Evolutionary conservation across 2,113 vertebrate genomes (phyloP).

Genomic region (Cynoglossus semilaevis): DNA sequence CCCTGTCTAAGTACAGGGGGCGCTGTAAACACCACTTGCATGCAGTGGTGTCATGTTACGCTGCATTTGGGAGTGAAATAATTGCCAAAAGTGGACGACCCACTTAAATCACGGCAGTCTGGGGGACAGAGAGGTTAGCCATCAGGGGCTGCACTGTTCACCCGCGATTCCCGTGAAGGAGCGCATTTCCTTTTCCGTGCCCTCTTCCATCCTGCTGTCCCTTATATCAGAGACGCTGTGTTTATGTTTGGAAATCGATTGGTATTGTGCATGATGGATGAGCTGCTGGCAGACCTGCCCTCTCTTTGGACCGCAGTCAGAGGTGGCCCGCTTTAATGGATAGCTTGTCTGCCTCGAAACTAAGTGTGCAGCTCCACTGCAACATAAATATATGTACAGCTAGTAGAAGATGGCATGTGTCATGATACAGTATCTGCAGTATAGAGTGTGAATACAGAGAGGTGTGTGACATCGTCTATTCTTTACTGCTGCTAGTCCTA

Average conservation of each 20-base stretch:
- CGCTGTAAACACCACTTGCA: too few species aligned
- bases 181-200: conserved; percentile 64
- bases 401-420: conserved; percentile 54
- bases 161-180: conserved; percentile 50
- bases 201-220: conserved; percentile 69
- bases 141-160: conserved; percentile 73
- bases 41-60: too few species aligned
- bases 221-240: conserved; percentile 79
- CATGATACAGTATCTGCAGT: conserved; percentile 67
- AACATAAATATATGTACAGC: conserved; percentile 54
- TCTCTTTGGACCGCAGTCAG: conserved; percentile 67
- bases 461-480: conserved; percentile 68
- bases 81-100: conserved; percentile 72
- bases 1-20: too few species aligned
- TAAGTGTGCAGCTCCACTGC: conserved; percentile 75
- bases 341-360: conserved; percentile 65
- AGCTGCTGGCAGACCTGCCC: conserved; percentile 75
- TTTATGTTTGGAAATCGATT: conserved; percentile 78
- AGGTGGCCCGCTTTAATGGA: conserved; percentile 80
- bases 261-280: conserved; percentile 80
- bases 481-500: conserved; percentile 61
- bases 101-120: conserved; percentile 72
- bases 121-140: conserved; percentile 45
- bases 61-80: conserved; percentile 75
- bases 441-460: conserved; percentile 79